Conservation (phyloP, 1,140 invertebrate genomes). For the Grapholita molesta region DNA sequence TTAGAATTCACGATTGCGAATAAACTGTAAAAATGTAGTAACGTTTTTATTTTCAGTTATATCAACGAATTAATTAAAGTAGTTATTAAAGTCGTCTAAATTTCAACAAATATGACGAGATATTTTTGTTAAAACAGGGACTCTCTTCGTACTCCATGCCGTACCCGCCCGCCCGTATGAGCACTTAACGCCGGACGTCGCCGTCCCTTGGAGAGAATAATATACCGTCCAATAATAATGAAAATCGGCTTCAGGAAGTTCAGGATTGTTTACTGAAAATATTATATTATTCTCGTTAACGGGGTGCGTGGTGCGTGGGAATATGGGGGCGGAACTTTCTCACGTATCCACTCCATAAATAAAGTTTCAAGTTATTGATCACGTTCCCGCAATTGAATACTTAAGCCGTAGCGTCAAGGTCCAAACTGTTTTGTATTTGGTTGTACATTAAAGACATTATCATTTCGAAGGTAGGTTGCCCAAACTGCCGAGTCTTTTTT, state of each 20-base stretch:
- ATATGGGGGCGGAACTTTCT: not conserved
- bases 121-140: not conserved
- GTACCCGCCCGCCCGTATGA: too few relatives aligned
- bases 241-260: not conserved
- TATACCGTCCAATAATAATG: constrained; percentile 7
- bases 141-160: not conserved
- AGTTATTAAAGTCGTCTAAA: too few relatives aligned
- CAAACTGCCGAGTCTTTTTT: not conserved
- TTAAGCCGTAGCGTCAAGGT: not conserved
- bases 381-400: not conserved
- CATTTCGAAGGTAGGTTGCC: not conserved
- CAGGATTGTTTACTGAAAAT: constrained; percentile 14
- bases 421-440: not conserved
- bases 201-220: not conserved
- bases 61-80: too few relatives aligned
- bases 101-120: too few relatives aligned
- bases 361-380: not conserved
- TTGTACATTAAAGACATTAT: not conserved
- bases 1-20: too few relatives aligned
- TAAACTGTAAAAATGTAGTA: too few relatives aligned
- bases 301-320: constrained; percentile 16
- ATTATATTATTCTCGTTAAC: not conserved
- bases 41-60: too few relatives aligned
- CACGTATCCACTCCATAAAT: not conserved
- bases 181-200: not conserved